Conservation (phyloP, 1,140 invertebrate genomes). For the Monochamus saltuarius region DNA sequence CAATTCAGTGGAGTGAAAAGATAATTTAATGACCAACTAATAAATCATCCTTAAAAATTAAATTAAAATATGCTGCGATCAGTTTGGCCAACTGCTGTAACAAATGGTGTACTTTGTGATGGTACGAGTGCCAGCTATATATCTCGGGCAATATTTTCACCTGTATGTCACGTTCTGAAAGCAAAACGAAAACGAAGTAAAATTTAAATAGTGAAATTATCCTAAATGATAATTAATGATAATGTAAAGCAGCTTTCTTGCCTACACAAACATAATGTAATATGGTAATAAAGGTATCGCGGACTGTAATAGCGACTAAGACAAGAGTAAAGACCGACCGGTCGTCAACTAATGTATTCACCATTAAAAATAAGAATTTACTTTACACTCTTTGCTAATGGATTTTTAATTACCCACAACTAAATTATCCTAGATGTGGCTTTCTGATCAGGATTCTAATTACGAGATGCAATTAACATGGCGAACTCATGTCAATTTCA, state of each 20-base stretch:
- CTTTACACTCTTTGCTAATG: constrained; percentile 47
- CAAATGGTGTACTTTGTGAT: no score
- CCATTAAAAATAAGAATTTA: constrained; percentile 46
- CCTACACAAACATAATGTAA: constrained; percentile 16
- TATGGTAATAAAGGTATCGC: constrained; percentile 7
- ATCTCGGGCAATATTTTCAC: no score
- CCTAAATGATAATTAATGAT: constrained; percentile 19
- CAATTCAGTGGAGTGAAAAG: no score
- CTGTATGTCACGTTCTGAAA: no score
- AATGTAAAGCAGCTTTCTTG: constrained; percentile 3
- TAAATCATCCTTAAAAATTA: no score
- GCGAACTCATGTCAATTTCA: constrained; percentile 45
- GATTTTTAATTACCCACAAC: constrained; percentile 48
- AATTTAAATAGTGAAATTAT: background rate
- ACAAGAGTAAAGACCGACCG: constrained; percentile 17
- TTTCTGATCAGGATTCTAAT: constrained; percentile 43
- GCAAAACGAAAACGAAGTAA: no score
- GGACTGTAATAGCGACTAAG: constrained; percentile 2
- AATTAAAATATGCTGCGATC: no score
- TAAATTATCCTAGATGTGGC: constrained; percentile 44
- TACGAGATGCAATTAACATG: constrained; percentile 41
- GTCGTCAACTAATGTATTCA: constrained; percentile 39
- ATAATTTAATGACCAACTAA: no score
- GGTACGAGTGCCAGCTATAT: no score
- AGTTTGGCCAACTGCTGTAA: no score